These are phyloP conservation scores for Drosophila parvula DNA, from an alignment of 1,140 invertebrate species.

Conservation along the genomic window DNA sequence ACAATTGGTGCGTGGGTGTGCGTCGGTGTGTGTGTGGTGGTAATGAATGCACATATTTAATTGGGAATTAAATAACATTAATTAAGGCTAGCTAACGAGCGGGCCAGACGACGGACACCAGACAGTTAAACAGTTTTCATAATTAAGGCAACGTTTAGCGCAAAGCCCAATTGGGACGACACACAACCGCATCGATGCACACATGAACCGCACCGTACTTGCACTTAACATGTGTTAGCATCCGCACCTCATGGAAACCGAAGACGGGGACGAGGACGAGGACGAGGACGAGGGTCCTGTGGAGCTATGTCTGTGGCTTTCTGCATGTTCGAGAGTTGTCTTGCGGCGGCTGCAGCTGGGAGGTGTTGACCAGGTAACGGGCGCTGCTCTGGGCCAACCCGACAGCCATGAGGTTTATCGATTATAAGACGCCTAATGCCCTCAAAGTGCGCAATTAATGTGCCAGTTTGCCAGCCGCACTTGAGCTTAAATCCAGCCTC, in stretches of 20 bases:
- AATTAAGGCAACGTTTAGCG: constrained; percentile 47
- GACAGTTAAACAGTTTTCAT: constrained; percentile 33
- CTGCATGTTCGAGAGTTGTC: constrained; percentile 57
- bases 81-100: constrained; percentile 31
- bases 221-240: constrained; percentile 24
- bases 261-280: no score
- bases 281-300: no score
- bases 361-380: constrained; percentile 46
- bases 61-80: constrained; percentile 67
- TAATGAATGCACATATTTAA: constrained; percentile 67
- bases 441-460: constrained; percentile 70
- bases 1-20: constrained; percentile 9
- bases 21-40: not conserved
- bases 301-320: constrained; percentile 3
- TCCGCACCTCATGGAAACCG: constrained; percentile 8
- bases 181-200: constrained; percentile 20
- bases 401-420: constrained; percentile 70
- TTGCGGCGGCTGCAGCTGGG: constrained; percentile 15
- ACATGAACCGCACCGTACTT: constrained; percentile 1
- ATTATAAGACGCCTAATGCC: constrained; percentile 65
- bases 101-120: constrained; percentile 11
- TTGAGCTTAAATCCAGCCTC: constrained; percentile 42
- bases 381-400: constrained; percentile 8
- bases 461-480: constrained; percentile 51
- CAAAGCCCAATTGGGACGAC: constrained; percentile 27